phyloP scores from a whole-genome alignment of 2,888 invertebrate genomes.

The Strigamia crassipes region DNA sequence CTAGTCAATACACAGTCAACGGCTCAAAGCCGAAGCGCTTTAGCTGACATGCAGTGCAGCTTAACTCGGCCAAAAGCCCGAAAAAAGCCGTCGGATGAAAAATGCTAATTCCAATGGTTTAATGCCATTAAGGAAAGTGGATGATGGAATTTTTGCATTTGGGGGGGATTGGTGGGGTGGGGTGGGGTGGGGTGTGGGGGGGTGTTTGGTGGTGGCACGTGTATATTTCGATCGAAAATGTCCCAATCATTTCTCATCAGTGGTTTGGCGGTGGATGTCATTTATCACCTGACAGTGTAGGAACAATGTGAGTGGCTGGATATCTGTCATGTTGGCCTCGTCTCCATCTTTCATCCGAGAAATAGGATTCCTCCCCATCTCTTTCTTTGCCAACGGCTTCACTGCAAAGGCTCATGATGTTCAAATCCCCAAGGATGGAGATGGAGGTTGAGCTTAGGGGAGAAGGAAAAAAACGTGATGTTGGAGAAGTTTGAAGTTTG shows the following conservation, averaged over 20 bases:
- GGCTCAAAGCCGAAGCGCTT: too few relatives aligned
- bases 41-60: too few relatives aligned
- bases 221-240: conserved; percentile 23
- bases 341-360: conserved; percentile 42
- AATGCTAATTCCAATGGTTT: too few relatives aligned
- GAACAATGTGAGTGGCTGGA: conserved; percentile 38
- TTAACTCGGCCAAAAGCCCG: too few relatives aligned
- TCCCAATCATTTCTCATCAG: conserved; percentile 40
- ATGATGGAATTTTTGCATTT: too few relatives aligned
- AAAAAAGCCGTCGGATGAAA: too few relatives aligned
- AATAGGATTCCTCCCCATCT: conserved; percentile 26
- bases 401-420: conserved; percentile 33
- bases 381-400: conserved; percentile 1
- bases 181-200: background rate
- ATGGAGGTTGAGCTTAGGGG: background rate
- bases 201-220: background rate
- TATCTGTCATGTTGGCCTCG: conserved; percentile 38
- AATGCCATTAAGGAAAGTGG: too few relatives aligned
- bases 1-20: too few relatives aligned
- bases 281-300: conserved; percentile 40
- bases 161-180: background rate
- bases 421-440: conserved; percentile 13
- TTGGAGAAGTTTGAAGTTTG: conserved; percentile 37
- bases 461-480: background rate
- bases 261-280: conserved; percentile 31